Base-by-base conservation (phyloP, 2,888 invertebrate species). In the Lysandra bellargus region DNA sequence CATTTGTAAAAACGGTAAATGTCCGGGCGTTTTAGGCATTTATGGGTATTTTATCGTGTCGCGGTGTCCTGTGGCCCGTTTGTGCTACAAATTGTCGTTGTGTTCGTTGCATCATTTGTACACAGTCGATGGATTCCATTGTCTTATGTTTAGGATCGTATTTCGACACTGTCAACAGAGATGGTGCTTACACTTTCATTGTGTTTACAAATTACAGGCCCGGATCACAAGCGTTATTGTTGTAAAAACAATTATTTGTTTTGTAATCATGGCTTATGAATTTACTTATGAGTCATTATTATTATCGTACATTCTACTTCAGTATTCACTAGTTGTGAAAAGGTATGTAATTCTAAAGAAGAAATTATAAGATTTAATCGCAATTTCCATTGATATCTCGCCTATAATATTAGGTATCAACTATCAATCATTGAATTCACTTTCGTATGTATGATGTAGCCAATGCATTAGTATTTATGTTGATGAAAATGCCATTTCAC, bases 131-230 rank as follows among this genome's bases (percentile, higher is more conserved):
- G 82, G 83, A 81, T 80, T 78, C 78, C 78, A 80, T 80, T 80
- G 81, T 69, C 69, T 69, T 69, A 69, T 80, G 76, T 57, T 83
- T 84, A 85, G 87, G 86, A 86, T 91, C 88, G 84, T 83, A 86
- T 92, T 91, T 88, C 91, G 87, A 86, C 89, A 90, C 83, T 85
- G 86, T 87, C 88, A 83, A 85, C 83, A 82, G 85, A 85, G 89
- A 90, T 89, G 90, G 90, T 86, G 82, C 83, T 86, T 87, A 86
- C 88, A 86, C 84, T 85, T 83, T 81, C 82, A 79, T 80, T 80
- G 78, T 82, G 83, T 83, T 84, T 83, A 82, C 81, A 23, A 49
- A 53, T 75, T 30, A 49, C 30, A 75, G 75, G 49, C 9, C 75
- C 75, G 75, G 44, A 75, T 75, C 44, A 14, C 49, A 75, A 30